Evolutionary conservation across 92 coral and sea anemone species (phyloP).

Genomic region (Palythoa grandiflora): DNA sequence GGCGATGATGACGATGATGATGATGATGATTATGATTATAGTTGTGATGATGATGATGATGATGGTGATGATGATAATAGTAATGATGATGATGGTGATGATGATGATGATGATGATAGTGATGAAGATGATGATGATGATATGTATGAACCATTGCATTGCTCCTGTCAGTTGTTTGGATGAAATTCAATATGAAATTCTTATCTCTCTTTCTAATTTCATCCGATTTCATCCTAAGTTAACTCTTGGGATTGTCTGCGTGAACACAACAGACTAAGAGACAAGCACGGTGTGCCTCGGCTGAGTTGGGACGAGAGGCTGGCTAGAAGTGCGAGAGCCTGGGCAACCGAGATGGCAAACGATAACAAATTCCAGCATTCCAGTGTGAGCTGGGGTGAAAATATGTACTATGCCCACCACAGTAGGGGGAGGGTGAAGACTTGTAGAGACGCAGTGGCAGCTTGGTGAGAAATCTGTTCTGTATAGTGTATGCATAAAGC

Average conservation of each 20-base stretch:
- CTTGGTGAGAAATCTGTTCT: constrained; percentile 4
- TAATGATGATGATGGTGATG: no score
- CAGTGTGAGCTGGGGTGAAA: constrained; percentile 37
- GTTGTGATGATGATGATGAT: no score
- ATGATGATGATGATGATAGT: no score
- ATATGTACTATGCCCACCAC: constrained; percentile 22
- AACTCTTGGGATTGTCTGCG: constrained; percentile 47
- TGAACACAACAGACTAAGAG: constrained; percentile 46
- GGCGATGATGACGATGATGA: not conserved
- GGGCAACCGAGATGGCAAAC: constrained; percentile 54
- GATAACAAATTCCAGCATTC: constrained; percentile 39
- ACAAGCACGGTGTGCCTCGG: constrained; percentile 58
- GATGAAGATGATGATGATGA: not conserved
- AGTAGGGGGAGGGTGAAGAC: constrained; percentile 9
- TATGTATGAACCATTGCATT: not conserved
- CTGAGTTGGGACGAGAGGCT: constrained; percentile 50
- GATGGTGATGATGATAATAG: no score
- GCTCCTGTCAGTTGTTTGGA: no score
- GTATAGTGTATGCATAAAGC: not conserved
- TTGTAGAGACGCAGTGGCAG: constrained; percentile 26
- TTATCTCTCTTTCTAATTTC: no score
- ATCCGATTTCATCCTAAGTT: constrained; percentile 7
- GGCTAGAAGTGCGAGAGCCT: constrained; percentile 50
- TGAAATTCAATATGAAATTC: not conserved
- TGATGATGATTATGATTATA: no score